Conservation (phyloP, 2,797 vertebrate species). For the Macropus fuliginosus region DNA sequence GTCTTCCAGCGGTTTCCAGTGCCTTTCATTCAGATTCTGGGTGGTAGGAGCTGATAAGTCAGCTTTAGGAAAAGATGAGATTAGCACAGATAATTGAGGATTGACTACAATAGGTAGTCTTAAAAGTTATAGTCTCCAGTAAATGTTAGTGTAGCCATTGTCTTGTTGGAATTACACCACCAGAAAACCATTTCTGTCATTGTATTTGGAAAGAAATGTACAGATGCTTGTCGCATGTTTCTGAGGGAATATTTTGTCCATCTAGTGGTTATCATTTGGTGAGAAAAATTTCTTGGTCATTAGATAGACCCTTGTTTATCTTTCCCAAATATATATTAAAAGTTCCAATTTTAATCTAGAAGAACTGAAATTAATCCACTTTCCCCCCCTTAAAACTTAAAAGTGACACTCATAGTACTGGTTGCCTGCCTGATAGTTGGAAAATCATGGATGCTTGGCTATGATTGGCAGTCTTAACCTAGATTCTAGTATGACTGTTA, state of each 20-base stretch:
- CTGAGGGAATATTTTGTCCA: constrained; percentile 10
- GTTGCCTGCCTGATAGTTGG: not conserved
- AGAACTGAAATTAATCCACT: constrained; percentile 24
- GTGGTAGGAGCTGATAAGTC: not conserved
- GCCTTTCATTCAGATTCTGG: not conserved
- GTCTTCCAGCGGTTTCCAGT: not conserved
- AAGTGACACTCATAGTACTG: not conserved
- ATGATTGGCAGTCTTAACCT: not conserved
- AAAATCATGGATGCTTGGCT: not conserved
- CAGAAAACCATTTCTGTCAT: constrained; percentile 1
- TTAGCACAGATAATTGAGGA: not conserved
- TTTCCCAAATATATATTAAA: constrained; percentile 38
- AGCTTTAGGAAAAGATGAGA: not conserved
- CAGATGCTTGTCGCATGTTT: constrained; percentile 19
- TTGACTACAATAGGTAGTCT: constrained; percentile 42
- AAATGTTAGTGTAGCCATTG: not conserved
- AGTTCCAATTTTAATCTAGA: constrained; percentile 25
- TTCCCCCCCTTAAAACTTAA: not conserved
- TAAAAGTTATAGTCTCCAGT: not conserved
- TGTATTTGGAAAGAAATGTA: constrained; percentile 6
- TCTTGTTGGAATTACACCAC: not conserved
- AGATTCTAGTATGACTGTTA: not conserved
- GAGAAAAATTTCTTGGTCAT: not conserved
- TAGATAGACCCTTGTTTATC: not conserved
- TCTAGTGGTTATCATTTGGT: constrained; percentile 35